Evolutionary conservation across 2,113 vertebrate genomes (phyloP).

Genomic region (Pristiophorus japonicus): DNA sequence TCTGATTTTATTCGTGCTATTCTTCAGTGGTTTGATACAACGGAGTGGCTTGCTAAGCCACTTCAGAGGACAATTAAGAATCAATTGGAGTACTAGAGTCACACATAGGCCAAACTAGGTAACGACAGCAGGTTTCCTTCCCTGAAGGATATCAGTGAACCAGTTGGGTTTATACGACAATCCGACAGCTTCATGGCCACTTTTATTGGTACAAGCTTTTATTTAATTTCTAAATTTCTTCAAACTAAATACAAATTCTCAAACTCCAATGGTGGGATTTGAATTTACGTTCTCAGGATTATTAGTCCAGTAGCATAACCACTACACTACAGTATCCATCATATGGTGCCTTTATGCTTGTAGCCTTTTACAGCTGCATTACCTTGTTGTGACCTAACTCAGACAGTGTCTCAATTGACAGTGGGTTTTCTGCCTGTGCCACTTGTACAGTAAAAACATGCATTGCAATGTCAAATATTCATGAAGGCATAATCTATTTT

Average conservation of each 20-base stretch:
- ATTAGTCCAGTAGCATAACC: not conserved
- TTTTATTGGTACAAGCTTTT: not conserved
- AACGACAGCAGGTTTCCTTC: not conserved
- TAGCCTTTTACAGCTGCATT: not conserved
- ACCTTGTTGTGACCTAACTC: not conserved
- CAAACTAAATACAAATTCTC: not conserved
- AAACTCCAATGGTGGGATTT: not conserved
- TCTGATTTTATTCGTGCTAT: not conserved
- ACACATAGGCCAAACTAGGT: not conserved
- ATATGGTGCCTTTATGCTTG: no score
- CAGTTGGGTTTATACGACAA: not conserved
- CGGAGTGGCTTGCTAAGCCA: not conserved
- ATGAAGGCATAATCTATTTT: not conserved
- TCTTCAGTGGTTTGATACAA: not conserved
- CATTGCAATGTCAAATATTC: not conserved
- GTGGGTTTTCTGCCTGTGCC: not conserved
- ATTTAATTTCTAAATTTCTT: not conserved
- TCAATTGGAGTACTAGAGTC: not conserved
- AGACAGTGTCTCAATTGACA: not conserved
- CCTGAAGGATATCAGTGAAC: not conserved
- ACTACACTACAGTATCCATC: not conserved
- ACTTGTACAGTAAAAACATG: not conserved
- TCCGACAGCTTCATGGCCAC: not conserved
- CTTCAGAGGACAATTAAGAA: not conserved
- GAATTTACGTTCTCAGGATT: not conserved